Evolutionary conservation across 2,797 vertebrate genomes (phyloP).

Genomic region (Tragopan temminckii): DNA sequence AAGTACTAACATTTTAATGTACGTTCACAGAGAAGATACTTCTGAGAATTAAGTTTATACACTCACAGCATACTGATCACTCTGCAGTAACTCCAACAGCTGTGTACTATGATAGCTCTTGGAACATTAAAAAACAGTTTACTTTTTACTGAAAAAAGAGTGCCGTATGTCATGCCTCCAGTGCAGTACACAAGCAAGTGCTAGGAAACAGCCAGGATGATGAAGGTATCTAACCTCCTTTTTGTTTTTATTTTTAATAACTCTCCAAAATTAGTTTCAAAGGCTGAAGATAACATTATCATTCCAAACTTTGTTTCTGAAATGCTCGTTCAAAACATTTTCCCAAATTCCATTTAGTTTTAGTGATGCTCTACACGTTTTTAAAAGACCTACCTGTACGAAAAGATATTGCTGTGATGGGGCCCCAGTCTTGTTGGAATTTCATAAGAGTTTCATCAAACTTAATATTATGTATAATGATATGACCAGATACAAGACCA

Average conservation of each 20-base stretch:
- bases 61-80: background rate
- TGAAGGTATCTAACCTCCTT: background rate
- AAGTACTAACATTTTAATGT: background rate
- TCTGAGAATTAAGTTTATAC: background rate
- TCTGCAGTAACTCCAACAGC: background rate
- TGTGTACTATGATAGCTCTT: background rate
- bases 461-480: slow-evolving; percentile 94
- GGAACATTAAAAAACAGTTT: background rate
- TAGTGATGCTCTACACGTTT: background rate
- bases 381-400: slow-evolving; percentile 87
- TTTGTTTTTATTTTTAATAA: background rate
- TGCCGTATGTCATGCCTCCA: background rate
- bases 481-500: slow-evolving; percentile 89
- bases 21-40: background rate
- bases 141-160: background rate
- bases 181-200: background rate
- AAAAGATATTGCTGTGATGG: slow-evolving; percentile 92
- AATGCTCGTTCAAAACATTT: background rate
- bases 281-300: background rate
- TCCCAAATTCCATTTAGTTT: background rate
- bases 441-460: slow-evolving; percentile 94
- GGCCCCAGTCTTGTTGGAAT: slow-evolving; percentile 97
- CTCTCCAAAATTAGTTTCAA: background rate
- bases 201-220: background rate
- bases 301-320: background rate